Base-by-base conservation (phyloP, 2,797 vertebrate genomes). In the Poeciliopsis turneri region DNA sequence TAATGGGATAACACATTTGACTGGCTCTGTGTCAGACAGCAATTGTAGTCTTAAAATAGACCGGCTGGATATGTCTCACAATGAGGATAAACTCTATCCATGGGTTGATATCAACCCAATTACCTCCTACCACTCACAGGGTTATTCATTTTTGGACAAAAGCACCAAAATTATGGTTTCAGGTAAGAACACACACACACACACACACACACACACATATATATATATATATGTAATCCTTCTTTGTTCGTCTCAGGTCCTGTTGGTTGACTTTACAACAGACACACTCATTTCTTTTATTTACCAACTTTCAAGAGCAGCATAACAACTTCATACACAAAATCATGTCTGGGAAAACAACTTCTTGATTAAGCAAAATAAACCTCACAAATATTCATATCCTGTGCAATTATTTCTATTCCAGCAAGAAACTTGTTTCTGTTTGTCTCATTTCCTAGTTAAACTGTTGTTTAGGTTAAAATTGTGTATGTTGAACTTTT, bases 31-130 rank as follows among this genome's bases (percentile, higher is more conserved):
- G 20, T 0, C 4, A 0, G 61, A 73, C 4, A 1, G 57, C 4
- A 90, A 92, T 15, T 94, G 91, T 75, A 93, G 90, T 81, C 87
- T 94, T 43, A 84, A 92, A 72, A 94, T 95, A 0, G 74, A 76
- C 1, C 73, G 15, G 0, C 66, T 94, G n/a, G 73, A 89, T 3
- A 74, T 57, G 79, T 77, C 69, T 0, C 75, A 93, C 61, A 80
- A 90, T 75, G 43, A 57, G 33, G 74, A 86, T 15, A 86, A 77
- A 84, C 47, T 95, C 47, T 94, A 90, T 61, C 89, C 92, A 2
- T 94, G 93, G 93, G 45, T 95, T 33, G 92, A 95, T 76, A 66
- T 75, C 33, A 86, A 90, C 39, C n/a, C 86, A 18, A 82, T 94
- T 59, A 36, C 82, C 30, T 83, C 71, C 69, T 92, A 66, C 79